phyloP scores from a whole-genome alignment of 2,113 vertebrate species.

The Puma concolor region DNA sequence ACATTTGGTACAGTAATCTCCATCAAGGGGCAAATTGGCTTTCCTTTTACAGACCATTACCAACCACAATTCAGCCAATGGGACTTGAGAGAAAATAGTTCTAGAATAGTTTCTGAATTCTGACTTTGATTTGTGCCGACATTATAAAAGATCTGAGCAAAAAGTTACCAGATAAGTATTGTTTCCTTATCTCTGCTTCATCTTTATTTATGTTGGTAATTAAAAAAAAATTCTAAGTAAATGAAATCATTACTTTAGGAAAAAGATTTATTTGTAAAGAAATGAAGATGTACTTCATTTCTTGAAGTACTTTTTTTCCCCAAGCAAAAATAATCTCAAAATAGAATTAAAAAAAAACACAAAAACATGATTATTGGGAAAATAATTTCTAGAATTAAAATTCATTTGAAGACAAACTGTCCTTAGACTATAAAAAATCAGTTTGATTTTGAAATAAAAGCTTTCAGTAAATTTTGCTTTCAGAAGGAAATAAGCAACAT shows the following conservation, averaged over 20 bases:
- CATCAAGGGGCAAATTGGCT: conserved; percentile 82
- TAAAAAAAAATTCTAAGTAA: not conserved
- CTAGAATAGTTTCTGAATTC: conserved; percentile 64
- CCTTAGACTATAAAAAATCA: not conserved
- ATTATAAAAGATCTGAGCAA: conserved; percentile 46
- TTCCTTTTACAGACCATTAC: conserved; percentile 84
- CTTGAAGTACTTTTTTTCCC: not conserved
- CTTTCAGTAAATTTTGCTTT: not conserved
- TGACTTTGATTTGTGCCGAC: conserved; percentile 57
- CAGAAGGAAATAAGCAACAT: not conserved
- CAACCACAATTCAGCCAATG: conserved; percentile 74
- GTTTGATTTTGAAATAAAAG: not conserved
- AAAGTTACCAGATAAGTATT: conserved; percentile 27
- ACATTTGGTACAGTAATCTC: conserved; percentile 84
- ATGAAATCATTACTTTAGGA: not conserved
- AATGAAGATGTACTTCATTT: not conserved
- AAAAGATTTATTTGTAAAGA: not conserved
- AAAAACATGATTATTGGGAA: not conserved
- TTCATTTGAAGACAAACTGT: not conserved
- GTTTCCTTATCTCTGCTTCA: not conserved
- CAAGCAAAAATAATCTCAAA: not conserved
- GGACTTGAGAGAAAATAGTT: conserved; percentile 76
- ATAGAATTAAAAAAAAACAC: not conserved
- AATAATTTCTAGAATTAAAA: not conserved
- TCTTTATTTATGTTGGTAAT: not conserved